A percentile compares a stretch with the other conserved stretches of the same genome.
Conservation (phyloP, 37 sponge, comb jelly and placozoan species). For the Eunapius fragilis region DNA sequence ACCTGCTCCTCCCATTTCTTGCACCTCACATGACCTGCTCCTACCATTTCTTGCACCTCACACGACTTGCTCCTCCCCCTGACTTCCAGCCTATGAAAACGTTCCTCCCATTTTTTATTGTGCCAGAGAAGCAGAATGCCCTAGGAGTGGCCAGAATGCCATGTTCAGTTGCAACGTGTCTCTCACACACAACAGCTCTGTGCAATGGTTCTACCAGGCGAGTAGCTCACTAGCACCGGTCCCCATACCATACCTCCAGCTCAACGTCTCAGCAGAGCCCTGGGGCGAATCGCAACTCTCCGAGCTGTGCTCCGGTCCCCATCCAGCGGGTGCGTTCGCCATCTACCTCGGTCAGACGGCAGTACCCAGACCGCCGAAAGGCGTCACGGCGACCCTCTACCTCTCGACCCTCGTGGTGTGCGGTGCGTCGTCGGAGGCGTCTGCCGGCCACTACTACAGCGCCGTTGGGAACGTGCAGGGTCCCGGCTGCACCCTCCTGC, state of each 20-base stretch:
- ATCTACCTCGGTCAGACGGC: not conserved
- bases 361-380: not conserved
- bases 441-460: not conserved
- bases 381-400: not conserved
- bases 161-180: not conserved
- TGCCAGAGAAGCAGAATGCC: not conserved
- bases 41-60: too few relatives aligned
- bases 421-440: not conserved
- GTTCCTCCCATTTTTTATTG: not conserved
- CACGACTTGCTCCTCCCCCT: not conserved
- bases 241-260: not conserved
- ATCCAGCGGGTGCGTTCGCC: not conserved
- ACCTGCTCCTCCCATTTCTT: too few relatives aligned
- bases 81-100: not conserved
- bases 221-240: not conserved
- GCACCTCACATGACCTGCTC: too few relatives aligned
- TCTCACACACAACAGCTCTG: not conserved
- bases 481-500: not conserved
- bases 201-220: not conserved
- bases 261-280: not conserved
- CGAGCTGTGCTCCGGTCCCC: not conserved
- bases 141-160: not conserved
- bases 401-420: not conserved
- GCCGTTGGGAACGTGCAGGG: not conserved
- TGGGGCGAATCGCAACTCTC: not conserved